Percentiles rank a stretch among this genome's conserved stretches.
Conservation (phyloP, 2,888 invertebrate genomes). For the Taphrorychus bicolor region DNA sequence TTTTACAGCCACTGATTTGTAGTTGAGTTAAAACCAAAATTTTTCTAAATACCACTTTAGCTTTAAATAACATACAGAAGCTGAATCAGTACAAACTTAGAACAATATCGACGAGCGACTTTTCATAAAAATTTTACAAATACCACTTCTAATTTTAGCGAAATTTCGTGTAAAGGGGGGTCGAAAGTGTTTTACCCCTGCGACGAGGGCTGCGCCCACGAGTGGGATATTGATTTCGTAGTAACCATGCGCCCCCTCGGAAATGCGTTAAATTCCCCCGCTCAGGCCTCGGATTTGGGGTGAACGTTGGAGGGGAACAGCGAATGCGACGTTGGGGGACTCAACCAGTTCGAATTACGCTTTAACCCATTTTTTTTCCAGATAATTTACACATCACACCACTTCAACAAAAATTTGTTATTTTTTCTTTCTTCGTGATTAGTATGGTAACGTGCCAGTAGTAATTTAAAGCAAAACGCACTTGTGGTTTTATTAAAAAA, state of each 20-base stretch:
- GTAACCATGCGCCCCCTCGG: conserved; percentile 24
- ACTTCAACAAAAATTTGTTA: no score
- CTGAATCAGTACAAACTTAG: no score
- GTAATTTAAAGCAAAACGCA: no score
- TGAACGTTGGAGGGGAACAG: conserved; percentile 11
- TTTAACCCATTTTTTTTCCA: neutral
- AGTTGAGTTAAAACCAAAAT: no score
- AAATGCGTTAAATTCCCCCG: conserved; percentile 26
- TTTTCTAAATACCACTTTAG: no score
- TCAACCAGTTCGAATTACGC: neutral
- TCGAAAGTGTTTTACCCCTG: neutral
- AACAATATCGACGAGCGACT: no score
- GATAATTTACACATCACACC: no score
- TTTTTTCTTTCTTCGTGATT: no score
- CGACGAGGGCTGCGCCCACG: conserved; percentile 15
- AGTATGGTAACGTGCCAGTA: no score
- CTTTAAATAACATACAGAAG: no score
- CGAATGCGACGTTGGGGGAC: conserved; percentile 1
- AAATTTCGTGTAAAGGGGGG: conserved; percentile 16
- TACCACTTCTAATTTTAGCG: conserved; percentile 14
- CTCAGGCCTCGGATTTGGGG: conserved; percentile 12
- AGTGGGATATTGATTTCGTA: conserved; percentile 20
- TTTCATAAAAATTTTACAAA: neutral
- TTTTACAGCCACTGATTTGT: no score
- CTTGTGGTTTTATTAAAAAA: no score